phyloP scores from a whole-genome alignment of 2,888 invertebrate species.

The Tachina grossa region DNA sequence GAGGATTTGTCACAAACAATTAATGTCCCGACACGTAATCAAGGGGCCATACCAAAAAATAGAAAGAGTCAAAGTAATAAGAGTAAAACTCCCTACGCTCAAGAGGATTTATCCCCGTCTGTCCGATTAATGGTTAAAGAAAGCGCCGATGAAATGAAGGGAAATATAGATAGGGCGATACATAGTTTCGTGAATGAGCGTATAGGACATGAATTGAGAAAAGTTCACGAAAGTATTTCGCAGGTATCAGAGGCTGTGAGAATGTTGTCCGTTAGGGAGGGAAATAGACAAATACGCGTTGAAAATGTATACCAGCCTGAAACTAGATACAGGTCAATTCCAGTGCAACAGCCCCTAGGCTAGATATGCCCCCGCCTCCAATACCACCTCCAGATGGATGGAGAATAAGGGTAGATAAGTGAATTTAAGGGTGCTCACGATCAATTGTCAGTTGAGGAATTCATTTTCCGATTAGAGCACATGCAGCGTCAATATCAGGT shows the following conservation, averaged over 20 bases:
- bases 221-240: neutral
- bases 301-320: neutral
- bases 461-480: neutral
- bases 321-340: no score
- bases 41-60: neutral
- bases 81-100: neutral
- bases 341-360: neutral
- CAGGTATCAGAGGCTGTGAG: neutral
- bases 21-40: neutral
- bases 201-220: neutral
- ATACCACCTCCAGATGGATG: neutral
- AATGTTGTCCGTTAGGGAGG: neutral
- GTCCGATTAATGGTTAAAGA: neutral
- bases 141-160: neutral
- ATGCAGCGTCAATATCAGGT: slow-evolving; percentile 8
- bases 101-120: neutral
- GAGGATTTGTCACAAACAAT: slow-evolving; percentile 1
- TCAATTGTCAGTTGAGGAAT: slow-evolving; percentile 1
- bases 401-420: slow-evolving; percentile 31
- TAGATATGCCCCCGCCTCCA: neutral
- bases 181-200: neutral
- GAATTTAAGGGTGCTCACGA: neutral
- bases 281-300: neutral
- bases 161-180: neutral
- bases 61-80: neutral